A percentile compares a stretch with the other conserved stretches of the same genome.
phyloP scores from a whole-genome alignment of 2,797 vertebrate genomes.

The Dendrocincla fuliginosa region DNA sequence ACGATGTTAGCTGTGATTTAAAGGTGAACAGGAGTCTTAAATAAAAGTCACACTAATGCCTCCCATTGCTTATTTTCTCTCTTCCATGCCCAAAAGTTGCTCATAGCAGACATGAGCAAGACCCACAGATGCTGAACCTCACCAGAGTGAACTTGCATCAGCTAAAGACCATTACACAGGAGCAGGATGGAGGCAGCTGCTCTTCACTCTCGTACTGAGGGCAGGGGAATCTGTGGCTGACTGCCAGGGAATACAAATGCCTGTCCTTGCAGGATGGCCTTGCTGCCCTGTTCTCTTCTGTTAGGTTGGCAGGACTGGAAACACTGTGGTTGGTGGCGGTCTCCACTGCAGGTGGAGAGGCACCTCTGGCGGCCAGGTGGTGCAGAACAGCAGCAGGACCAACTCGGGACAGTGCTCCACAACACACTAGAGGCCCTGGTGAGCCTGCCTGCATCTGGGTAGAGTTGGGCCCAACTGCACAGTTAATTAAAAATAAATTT shows the following conservation, averaged over 20 bases:
- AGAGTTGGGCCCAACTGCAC: not conserved
- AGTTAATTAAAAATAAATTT: constrained; percentile 2
- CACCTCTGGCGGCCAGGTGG: not conserved
- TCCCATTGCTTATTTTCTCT: not conserved
- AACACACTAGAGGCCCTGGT: not conserved
- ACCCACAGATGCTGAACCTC: not conserved
- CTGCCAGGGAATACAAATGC: not conserved
- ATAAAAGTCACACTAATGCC: fast-evolving
- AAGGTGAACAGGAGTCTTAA: not conserved
- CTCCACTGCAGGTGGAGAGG: not conserved
- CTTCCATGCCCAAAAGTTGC: not conserved
- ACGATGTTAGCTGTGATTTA: not conserved
- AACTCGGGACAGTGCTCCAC: fast-evolving
- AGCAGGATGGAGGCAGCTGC: not conserved
- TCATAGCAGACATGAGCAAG: not conserved
- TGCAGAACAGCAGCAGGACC: not conserved
- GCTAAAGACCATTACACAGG: not conserved
- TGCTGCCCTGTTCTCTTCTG: fast-evolving
- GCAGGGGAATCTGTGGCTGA: not conserved
- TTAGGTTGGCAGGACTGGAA: not conserved
- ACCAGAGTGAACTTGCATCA: fast-evolving
- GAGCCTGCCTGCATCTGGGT: not conserved
- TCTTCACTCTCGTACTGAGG: fast-evolving
- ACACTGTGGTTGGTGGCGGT: too few relatives aligned
- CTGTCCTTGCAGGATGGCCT: fast-evolving